phyloP scores from a whole-genome alignment of 1,140 invertebrate genomes.

The Atta cephalotes region DNA sequence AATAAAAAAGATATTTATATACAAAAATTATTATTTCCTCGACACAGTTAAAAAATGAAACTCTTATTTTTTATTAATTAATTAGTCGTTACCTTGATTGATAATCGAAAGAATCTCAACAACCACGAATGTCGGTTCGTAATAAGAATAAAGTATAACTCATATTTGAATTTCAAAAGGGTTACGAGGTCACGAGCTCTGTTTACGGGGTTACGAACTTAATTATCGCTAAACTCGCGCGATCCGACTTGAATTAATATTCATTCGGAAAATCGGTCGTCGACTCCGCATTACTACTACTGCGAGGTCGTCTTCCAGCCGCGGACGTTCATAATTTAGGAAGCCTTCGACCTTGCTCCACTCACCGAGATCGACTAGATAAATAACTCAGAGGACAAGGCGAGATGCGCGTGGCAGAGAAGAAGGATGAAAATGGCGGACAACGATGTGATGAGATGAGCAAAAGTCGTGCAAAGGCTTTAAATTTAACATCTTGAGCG shows the following conservation, averaged over 20 bases:
- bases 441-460: neutral
- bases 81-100: neutral
- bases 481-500: neutral
- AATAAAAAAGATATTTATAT: neutral
- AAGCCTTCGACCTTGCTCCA: conserved; percentile 82
- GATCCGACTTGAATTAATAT: conserved; percentile 65
- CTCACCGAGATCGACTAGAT: conserved; percentile 84
- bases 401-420: conserved; percentile 16
- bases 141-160: conserved; percentile 14
- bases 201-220: conserved; percentile 38
- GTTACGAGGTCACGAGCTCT: conserved; percentile 38
- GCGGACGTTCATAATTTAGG: conserved; percentile 81
- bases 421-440: conserved; percentile 40
- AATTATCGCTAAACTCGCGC: conserved; percentile 35
- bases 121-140: neutral
- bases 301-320: conserved; percentile 45
- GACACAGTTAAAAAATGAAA: neutral
- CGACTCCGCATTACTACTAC: conserved; percentile 28
- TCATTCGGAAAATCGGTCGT: conserved; percentile 68
- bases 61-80: neutral
- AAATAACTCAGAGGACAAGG: conserved; percentile 80
- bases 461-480: neutral
- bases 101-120: neutral
- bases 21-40: neutral
- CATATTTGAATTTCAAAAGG: conserved; percentile 10